phyloP scores from a whole-genome alignment of 1,140 invertebrate species.

The Cydia pomonella region DNA sequence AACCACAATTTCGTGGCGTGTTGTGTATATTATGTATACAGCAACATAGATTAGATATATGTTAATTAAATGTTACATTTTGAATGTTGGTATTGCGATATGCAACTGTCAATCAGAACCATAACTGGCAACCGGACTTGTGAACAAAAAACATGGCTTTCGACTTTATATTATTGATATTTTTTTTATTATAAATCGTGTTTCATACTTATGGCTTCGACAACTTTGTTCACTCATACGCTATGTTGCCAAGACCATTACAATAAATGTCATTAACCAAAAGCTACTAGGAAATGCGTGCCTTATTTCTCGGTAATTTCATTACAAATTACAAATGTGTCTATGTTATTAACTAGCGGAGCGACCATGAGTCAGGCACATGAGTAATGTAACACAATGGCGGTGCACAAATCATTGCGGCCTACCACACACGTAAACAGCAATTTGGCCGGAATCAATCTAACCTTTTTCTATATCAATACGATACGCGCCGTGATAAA shows the following conservation, averaged over 20 bases:
- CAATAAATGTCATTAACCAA: constrained; percentile 40
- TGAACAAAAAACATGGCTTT: constrained; percentile 7
- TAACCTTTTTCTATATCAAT: constrained; percentile 55
- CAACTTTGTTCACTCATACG: not conserved
- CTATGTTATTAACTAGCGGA: constrained; percentile 40
- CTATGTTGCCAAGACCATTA: not conserved
- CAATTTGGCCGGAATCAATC: constrained; percentile 66
- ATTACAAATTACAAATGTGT: constrained; percentile 58
- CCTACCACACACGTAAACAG: constrained; percentile 71
- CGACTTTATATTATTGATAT: not conserved
- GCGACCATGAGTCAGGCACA: constrained; percentile 66
- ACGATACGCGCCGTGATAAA: constrained; percentile 48
- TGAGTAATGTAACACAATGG: constrained; percentile 56
- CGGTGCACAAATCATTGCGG: constrained; percentile 60
- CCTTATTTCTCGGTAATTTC: constrained; percentile 67
- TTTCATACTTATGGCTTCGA: constrained; percentile 33
- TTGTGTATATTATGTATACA: constrained; percentile 45
- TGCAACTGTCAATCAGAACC: constrained; percentile 22
- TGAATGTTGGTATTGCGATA: constrained; percentile 6
- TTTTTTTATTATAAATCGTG: constrained; percentile 34
- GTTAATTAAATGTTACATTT: constrained; percentile 22
- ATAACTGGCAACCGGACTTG: constrained; percentile 2
- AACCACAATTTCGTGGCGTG: constrained; percentile 61
- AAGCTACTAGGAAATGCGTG: constrained; percentile 57
- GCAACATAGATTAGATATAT: constrained; percentile 25